Evolutionary conservation across 1,140 invertebrate genomes (phyloP).

Genomic region (Drosophila mauritiana): DNA sequence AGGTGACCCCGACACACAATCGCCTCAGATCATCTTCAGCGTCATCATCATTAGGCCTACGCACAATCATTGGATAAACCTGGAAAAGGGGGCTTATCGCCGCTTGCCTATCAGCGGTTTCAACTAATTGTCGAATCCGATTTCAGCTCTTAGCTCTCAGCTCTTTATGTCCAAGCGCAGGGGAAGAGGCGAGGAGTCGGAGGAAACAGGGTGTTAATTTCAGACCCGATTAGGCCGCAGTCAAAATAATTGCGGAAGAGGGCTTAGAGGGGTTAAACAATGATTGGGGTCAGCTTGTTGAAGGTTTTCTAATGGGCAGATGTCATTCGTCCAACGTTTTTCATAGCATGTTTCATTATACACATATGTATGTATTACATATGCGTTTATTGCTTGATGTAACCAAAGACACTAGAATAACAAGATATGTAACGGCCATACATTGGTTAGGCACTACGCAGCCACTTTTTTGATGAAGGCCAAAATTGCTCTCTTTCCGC

Average conservation of each 20-base stretch:
- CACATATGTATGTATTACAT: neutral
- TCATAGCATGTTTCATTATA: neutral
- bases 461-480: too few species aligned
- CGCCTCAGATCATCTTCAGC: conserved; percentile 29
- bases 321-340: neutral
- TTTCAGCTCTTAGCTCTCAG: neutral
- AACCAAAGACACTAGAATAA: too few species aligned
- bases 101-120: conserved; percentile 28
- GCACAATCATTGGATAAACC: conserved; percentile 13
- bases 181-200: neutral
- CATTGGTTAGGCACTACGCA: too few species aligned
- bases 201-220: neutral
- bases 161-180: conserved; percentile 1
- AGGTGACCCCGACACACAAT: conserved; percentile 34
- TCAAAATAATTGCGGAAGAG: conserved; percentile 19
- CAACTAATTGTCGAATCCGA: conserved; percentile 37
- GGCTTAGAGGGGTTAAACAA: neutral
- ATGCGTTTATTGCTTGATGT: neutral
- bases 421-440: too few species aligned
- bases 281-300: neutral
- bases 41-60: conserved; percentile 39
- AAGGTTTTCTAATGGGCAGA: neutral
- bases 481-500: too few species aligned
- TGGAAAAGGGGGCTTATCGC: conserved; percentile 7
- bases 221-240: conserved; percentile 5